Evolutionary conservation across 2,113 vertebrate genomes (phyloP), one percentile per base, ranked within the genome.

Genomic region (Forbesichthys agassizii): DNA sequence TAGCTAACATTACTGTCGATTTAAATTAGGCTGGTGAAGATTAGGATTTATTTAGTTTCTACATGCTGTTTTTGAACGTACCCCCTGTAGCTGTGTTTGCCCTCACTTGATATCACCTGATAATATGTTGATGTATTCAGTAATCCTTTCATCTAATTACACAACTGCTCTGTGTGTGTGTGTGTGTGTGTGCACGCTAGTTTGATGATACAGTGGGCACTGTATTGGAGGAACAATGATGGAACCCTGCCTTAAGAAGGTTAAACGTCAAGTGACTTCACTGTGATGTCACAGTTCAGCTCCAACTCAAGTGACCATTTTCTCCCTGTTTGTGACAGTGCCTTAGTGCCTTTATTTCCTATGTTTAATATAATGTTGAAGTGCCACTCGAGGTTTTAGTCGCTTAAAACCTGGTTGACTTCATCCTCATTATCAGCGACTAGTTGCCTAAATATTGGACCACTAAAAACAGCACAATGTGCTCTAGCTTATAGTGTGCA

Each of bases 21-120:
- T 65, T 61, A 66, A 61, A 77, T 74, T 75, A 71, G 58, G 71
- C 54, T 42, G 61, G n/a, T 9, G 20, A 16, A 36, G 63, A 36
- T 52, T 33, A 52, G 63, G 63, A 53, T 64, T 64, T 33, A 52
- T 36, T 48, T 9, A 4, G 1, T 59, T 55, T 27, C 46, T 13
- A 48, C 53, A 59, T 59, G 55, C 8, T n/a, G 18, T 48, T 46
- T 33, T 27, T 49, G 48, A 54, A 60, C 2, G 2, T 8, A 16
- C 10, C 27, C 33, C 36, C 58, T 33, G 33, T 61, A 11, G 68
- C 49, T 68, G 12, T 59, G 64, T 81, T 59, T 68, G 8, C 10
- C 48, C 56, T 48, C 47, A 7, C n/a, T 53, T 46, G 27, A 42
- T 56, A 55, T 64, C 6, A 11, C 51, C 48, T 61, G 9, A 27